Percentiles rank a stretch among this genome's conserved stretches.
Conservation (phyloP, 2,797 vertebrate species). For the Sternarchorhynchus goeldii region DNA sequence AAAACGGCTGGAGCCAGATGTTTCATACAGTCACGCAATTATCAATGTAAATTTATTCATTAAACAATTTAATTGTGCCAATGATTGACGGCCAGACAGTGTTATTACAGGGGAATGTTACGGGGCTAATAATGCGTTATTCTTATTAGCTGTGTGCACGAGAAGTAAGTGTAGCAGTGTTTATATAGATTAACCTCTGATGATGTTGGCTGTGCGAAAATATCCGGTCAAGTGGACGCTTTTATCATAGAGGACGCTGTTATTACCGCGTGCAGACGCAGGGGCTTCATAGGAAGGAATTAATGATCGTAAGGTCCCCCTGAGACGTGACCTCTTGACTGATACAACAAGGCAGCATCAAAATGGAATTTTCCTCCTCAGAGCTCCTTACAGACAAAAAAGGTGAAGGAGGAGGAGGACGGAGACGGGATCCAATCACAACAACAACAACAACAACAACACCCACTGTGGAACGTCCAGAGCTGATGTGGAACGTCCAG, state of each 20-base stretch:
- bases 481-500: no score
- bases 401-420: not conserved
- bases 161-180: slow-evolving; percentile 72
- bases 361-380: slow-evolving; percentile 24
- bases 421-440: not conserved
- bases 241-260: slow-evolving; percentile 45
- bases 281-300: slow-evolving; percentile 36
- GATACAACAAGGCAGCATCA: slow-evolving; percentile 35
- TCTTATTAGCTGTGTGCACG: slow-evolving; percentile 74
- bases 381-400: slow-evolving; percentile 12
- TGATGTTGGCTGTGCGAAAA: slow-evolving; percentile 50
- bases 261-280: slow-evolving; percentile 28
- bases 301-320: slow-evolving; percentile 40
- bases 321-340: slow-evolving; percentile 47
- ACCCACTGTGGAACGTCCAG: no score
- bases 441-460: no score
- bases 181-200: slow-evolving; percentile 76
- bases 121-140: slow-evolving; percentile 76
- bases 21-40: slow-evolving; percentile 69
- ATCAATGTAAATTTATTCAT: slow-evolving; percentile 84
- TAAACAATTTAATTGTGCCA: slow-evolving; percentile 80
- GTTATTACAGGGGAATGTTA: slow-evolving; percentile 73
- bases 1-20: slow-evolving; percentile 74
- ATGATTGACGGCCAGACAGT: slow-evolving; percentile 76
- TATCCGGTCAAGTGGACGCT: slow-evolving; percentile 38